These are phyloP conservation scores for Drosophila tripunctata DNA, from an alignment of 2,888 invertebrate species.

Conservation along the genomic window DNA sequence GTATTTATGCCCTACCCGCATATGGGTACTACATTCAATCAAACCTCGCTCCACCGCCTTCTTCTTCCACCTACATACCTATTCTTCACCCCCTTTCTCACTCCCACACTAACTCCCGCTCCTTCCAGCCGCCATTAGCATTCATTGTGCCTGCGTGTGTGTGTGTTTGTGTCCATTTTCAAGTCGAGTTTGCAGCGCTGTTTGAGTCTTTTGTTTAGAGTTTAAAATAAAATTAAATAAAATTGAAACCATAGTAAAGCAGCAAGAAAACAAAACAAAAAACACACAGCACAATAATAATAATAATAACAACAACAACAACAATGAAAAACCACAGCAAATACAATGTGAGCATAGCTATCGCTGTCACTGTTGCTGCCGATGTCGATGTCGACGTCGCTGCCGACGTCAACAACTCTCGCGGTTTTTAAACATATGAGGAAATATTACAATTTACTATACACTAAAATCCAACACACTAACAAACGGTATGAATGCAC, in stretches of 20 bases:
- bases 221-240: slow-evolving; percentile 78
- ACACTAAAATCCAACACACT: slow-evolving; percentile 33
- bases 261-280: slow-evolving; percentile 43
- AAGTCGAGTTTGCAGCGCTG: slow-evolving; percentile 57
- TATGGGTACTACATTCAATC: slow-evolving; percentile 58
- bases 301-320: slow-evolving; percentile 35
- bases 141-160: slow-evolving; percentile 37
- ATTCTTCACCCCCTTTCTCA: background rate
- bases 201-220: slow-evolving; percentile 70
- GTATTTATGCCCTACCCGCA: slow-evolving; percentile 67
- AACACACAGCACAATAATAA: slow-evolving; percentile 26
- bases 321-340: slow-evolving; percentile 26
- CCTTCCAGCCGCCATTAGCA: slow-evolving; percentile 42
- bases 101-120: slow-evolving; percentile 4
- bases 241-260: slow-evolving; percentile 76
- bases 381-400: slow-evolving; percentile 2
- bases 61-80: too few relatives aligned
- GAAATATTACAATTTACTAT: slow-evolving; percentile 60
- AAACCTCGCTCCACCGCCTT: background rate
- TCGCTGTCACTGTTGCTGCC: background rate
- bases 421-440: slow-evolving; percentile 53
- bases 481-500: slow-evolving; percentile 33
- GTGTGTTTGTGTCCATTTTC: slow-evolving; percentile 45
- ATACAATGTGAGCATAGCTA: slow-evolving; percentile 12
- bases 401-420: slow-evolving; percentile 19